A percentile compares a stretch with the other conserved stretches of the same genome.
Conservation (phyloP, 2,888 invertebrate genomes). For the Oxystoma pomonae region DNA sequence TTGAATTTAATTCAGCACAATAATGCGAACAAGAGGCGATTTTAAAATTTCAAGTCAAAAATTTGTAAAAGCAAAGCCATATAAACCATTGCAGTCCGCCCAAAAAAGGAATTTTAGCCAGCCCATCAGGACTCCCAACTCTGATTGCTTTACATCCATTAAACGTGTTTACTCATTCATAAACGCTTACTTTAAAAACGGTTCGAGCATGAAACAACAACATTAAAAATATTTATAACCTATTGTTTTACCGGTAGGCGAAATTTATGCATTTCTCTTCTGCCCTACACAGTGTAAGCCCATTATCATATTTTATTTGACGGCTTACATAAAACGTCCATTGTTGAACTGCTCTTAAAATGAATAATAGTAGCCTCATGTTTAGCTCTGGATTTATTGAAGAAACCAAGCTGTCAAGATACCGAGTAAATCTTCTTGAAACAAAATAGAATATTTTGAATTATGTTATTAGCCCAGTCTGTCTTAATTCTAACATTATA, state of each 20-base stretch:
- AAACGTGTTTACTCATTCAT: background rate
- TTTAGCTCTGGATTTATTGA: background rate
- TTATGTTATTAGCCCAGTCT: no score
- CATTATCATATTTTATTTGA: conserved; percentile 5
- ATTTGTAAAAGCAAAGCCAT: no score
- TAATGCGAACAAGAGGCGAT: no score
- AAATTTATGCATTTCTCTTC: background rate
- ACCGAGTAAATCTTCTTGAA: background rate
- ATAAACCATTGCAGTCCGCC: background rate
- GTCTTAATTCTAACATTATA: no score
- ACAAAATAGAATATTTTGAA: no score
- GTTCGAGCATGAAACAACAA: conserved; percentile 8
- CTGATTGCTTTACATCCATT: background rate
- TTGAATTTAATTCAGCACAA: no score
- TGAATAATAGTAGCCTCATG: conserved; percentile 5
- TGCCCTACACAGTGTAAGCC: background rate
- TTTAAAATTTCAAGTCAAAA: no score
- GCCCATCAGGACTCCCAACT: background rate
- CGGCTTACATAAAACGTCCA: background rate
- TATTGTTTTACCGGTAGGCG: conserved; percentile 10
- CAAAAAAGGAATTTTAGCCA: background rate
- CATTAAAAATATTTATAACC: conserved; percentile 12
- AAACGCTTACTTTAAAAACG: background rate
- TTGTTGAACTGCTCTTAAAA: background rate
- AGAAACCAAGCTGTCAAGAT: background rate